phyloP scores from a whole-genome alignment of 2,113 vertebrate genomes.

The Benitochromis conjunctus region DNA sequence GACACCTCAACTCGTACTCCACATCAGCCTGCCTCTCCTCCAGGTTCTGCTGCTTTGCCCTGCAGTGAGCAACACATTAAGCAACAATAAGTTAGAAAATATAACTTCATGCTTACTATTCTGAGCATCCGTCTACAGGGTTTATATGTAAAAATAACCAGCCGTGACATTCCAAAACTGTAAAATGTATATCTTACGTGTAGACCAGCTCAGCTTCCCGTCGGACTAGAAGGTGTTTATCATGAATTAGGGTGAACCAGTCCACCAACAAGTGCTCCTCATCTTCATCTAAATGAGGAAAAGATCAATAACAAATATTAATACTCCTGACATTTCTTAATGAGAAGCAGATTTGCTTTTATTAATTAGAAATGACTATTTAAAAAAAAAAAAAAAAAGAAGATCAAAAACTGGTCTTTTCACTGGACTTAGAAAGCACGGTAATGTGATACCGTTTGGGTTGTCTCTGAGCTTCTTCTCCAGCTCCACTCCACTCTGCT shows the following conservation, averaged over 20 bases:
- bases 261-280: constrained; percentile 92
- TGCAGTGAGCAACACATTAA: constrained; percentile 37
- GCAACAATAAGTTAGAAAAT: background rate
- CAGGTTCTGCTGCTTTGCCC: constrained; percentile 95
- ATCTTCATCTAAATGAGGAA: constrained; percentile 76
- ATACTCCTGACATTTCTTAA: background rate
- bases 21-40: constrained; percentile 95
- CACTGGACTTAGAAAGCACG: background rate
- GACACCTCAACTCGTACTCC: constrained; percentile 94
- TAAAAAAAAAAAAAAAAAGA: rapidly evolving
- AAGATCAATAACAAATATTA: background rate
- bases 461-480: constrained; percentile 87
- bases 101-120: rapidly evolving
- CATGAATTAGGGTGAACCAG: constrained; percentile 97
- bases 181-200: constrained; percentile 76
- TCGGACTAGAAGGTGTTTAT: constrained; percentile 93
- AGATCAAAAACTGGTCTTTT: background rate
- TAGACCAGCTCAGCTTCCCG: constrained; percentile 95
- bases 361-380: background rate
- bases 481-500: constrained; percentile 88
- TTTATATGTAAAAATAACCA: background rate
- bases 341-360: background rate
- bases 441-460: constrained; percentile 75
- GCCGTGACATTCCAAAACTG: rapidly evolving
- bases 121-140: background rate